Evolutionary conservation across 1,140 invertebrate species (phyloP), one percentile per base, ranked within the genome.

Genomic region (Dryas iulia): DNA sequence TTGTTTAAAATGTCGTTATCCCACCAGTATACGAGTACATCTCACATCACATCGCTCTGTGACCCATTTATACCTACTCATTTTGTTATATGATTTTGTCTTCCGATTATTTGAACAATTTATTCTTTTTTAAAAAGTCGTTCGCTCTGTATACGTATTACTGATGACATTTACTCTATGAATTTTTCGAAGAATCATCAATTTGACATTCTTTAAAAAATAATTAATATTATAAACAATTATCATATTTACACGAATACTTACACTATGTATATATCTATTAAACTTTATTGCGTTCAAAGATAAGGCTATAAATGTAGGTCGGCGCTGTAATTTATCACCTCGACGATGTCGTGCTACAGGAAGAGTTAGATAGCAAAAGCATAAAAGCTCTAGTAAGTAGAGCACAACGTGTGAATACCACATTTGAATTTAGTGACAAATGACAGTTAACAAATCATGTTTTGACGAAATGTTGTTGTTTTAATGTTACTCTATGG

Each of bases 401-500:
- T 71, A 71, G 58, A 64, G 60, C 62, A 35, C 39, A 58, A 61
- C 61, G 60, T 69, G 58, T 57, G 69, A 52, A 54, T 54, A 54
- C 54, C 56, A 31, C 58, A 72, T 57, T 60, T 70, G 54, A 74
- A 72, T 73, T 28, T 59, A 66, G 73, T 77, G 72, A 82, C 74
- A 82, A 81, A 88, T 86, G 78, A 72, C 58, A 59, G 54, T 59
- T 73, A 58, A 84, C 76, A 78, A 84, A 85, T 88, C 83, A 82
- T 76, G 74, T 80, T 84, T 82, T 80, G 82, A 79, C 59, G 76
- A 76, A 66, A 78, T 68, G 76, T 75, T 66, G 56, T 59, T 39
- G 57, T 30, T 69, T 64, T 21, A 33, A 63, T 59, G 25, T 35
- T 57, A 58, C 60, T 64, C 56, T 68, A 59, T 71, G 60, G 74